phyloP scores from a whole-genome alignment of 2,888 invertebrate genomes.

The Pardosa pseudoannulata region DNA sequence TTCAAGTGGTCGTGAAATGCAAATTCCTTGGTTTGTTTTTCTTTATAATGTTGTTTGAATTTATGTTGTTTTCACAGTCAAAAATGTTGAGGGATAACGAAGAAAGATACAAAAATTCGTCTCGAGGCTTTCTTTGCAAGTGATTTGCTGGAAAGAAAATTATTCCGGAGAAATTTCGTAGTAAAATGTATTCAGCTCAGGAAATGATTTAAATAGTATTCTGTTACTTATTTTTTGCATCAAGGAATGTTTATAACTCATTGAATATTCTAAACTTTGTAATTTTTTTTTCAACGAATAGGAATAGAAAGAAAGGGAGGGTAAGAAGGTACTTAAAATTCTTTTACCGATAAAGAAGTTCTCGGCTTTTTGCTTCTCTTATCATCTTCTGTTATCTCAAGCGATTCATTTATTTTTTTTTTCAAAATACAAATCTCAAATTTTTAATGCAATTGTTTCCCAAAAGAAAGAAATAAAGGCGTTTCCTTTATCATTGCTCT shows the following conservation, averaged over 20 bases:
- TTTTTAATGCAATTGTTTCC: too few species aligned
- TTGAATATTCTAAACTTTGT: slow-evolving; percentile 39
- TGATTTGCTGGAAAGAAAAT: slow-evolving; percentile 23
- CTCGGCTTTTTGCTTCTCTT: not conserved
- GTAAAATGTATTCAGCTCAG: slow-evolving; percentile 45
- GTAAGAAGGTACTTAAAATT: not conserved
- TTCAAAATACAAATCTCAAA: not conserved
- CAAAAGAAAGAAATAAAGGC: too few species aligned
- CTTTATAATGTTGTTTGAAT: not conserved
- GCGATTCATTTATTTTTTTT: not conserved
- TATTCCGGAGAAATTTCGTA: slow-evolving; percentile 16
- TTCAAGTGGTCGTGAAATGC: slow-evolving; percentile 10
- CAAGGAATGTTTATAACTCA: slow-evolving; percentile 24
- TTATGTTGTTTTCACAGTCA: not conserved
- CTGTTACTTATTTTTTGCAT: slow-evolving; percentile 20
- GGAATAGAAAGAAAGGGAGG: not conserved
- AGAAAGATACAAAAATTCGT: not conserved
- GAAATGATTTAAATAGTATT: slow-evolving; percentile 41
- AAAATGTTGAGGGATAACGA: not conserved
- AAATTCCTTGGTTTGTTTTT: slow-evolving; percentile 1
- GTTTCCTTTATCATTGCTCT: too few species aligned
- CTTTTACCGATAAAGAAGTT: slow-evolving; percentile 1
- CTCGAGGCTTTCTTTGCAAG: not conserved
- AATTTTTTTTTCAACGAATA: not conserved
- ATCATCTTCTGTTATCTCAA: not conserved